Percentiles rank a stretch among this genome's conserved stretches.
These are phyloP conservation scores for Nyctibius bracteatus DNA, from an alignment of 2,113 vertebrate species.

Conservation along the genomic window DNA sequence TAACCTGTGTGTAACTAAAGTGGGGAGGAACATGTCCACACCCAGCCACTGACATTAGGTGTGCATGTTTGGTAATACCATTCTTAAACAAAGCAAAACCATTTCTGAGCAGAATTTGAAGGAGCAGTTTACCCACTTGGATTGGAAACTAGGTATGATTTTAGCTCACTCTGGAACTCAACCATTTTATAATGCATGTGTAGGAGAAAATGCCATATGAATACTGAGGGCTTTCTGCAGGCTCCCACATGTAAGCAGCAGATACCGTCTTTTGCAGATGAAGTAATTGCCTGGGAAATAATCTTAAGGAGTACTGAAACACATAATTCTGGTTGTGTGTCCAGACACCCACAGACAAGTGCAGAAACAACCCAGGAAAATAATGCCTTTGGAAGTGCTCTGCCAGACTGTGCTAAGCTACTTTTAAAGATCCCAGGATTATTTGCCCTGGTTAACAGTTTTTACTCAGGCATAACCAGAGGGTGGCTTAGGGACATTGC, in stretches of 20 bases:
- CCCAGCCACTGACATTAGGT: not conserved
- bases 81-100: not conserved
- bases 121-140: not conserved
- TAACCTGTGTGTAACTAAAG: fast-evolving
- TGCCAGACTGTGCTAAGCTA: not conserved
- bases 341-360: not conserved
- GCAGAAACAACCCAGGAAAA: not conserved
- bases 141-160: not conserved
- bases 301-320: not conserved
- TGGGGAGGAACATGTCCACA: not conserved
- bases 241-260: not conserved
- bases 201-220: not conserved
- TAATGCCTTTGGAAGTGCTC: not conserved
- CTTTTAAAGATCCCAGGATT: not conserved
- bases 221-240: not conserved
- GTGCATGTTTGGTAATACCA: not conserved
- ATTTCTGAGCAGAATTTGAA: not conserved
- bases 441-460: not conserved
- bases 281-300: not conserved
- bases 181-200: not conserved
- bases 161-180: not conserved
- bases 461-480: not conserved
- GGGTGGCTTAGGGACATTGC: not conserved
- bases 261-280: not conserved
- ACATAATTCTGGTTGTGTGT: not conserved